phyloP scores from a whole-genome alignment of 2,888 invertebrate genomes.

The Clivina fossor region DNA sequence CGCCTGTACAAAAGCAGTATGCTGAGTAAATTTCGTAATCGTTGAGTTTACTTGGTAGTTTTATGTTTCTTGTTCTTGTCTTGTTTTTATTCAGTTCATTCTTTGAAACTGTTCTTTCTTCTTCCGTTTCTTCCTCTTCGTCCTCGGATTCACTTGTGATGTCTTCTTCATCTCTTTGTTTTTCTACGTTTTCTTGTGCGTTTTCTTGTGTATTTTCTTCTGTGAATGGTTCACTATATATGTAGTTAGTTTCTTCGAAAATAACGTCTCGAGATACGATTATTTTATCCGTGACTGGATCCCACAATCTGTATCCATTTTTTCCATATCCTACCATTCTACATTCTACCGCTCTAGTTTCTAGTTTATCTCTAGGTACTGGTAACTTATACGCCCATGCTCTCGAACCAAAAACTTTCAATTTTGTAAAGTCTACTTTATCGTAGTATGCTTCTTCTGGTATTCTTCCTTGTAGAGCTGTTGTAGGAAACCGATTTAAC shows the following conservation, averaged over 20 bases:
- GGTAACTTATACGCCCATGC: conserved; percentile 12
- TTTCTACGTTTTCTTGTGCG: no score
- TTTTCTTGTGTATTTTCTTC: neutral
- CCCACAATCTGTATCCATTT: conserved; percentile 7
- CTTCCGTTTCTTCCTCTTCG: no score
- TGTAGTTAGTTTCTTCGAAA: conserved; percentile 7
- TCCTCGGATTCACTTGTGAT: no score
- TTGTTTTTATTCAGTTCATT: no score
- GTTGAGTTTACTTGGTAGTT: no score
- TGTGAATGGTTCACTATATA: no score
- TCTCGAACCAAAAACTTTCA: conserved; percentile 26
- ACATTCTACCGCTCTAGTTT: neutral
- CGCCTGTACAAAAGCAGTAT: no score
- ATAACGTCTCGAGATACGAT: conserved; percentile 3
- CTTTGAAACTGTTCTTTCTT: no score
- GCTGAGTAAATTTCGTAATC: no score
- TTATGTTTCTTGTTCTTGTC: no score
- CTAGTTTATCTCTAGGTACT: neutral
- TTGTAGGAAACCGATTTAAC: conserved; percentile 26
- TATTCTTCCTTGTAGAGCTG: conserved; percentile 5
- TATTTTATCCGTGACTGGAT: neutral
- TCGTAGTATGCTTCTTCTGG: conserved; percentile 22
- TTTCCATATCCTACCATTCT: conserved; percentile 12
- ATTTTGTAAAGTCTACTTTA: conserved; percentile 16
- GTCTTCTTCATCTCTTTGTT: no score